phyloP scores from a whole-genome alignment of 53 echinoderm and acorn worm species.

The Zoroaster sp. region DNA sequence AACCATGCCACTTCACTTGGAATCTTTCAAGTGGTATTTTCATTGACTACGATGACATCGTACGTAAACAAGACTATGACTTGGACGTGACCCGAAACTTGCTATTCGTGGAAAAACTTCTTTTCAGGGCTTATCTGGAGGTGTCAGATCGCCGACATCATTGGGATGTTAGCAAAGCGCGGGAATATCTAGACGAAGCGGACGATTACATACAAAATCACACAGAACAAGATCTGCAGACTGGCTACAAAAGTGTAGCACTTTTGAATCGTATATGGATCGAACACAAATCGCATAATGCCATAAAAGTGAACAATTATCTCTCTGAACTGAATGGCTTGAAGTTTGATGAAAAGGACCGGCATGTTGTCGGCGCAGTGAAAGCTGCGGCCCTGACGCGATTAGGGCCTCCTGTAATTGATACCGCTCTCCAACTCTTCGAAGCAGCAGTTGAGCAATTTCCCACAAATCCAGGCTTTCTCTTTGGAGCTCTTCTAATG shows the following conservation, averaged over 20 bases:
- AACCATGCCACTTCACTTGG: not conserved
- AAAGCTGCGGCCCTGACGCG: not conserved
- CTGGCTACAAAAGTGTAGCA: constrained; percentile 20
- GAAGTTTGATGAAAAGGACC: not conserved
- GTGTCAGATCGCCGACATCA: not conserved
- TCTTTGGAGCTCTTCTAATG: not conserved
- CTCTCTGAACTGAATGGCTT: not conserved
- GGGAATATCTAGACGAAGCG: not conserved
- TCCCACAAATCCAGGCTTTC: not conserved
- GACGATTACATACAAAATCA: not conserved
- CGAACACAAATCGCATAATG: not conserved
- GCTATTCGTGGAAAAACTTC: not conserved
- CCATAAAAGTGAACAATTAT: not conserved
- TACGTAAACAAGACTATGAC: not conserved
- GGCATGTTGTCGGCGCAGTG: not conserved
- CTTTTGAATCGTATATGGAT: constrained; percentile 38
- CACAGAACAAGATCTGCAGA: not conserved
- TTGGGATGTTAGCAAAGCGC: not conserved
- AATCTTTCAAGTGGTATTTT: not conserved
- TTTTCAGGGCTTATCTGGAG: not conserved
- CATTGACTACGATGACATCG: not conserved
- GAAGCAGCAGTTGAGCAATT: not conserved
- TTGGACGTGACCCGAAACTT: not conserved
- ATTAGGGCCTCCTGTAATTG: not conserved
- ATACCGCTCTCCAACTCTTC: not conserved